Evolutionary conservation across 2,797 vertebrate genomes (phyloP), one percentile per base, ranked within the genome.

Genomic region (Antrozous pallidus): DNA sequence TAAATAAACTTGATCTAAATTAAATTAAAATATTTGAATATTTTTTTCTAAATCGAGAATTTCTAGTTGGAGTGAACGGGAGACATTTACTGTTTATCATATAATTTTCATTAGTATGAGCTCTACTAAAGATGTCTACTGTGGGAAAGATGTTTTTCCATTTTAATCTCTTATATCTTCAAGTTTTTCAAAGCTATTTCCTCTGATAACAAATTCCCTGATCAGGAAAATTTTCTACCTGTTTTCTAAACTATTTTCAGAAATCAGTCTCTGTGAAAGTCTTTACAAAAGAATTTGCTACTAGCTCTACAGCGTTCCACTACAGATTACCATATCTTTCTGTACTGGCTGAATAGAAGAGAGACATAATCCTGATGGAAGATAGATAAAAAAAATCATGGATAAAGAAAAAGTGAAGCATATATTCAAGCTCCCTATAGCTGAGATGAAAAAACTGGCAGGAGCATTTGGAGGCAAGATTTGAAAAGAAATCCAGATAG

Each of bases 371-470:
- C 20, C 0, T 88, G 14, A 69, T 33, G 4, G 17, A 93, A 12
- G 24, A 8, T n/a, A n/a, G n/a, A n/a, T n/a, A n/a, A n/a, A n/a
- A n/a, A n/a, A 84, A 28, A 89, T 49, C 56, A 88, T 6, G 22
- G n/a, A 83, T 47, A 75, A 70, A 83, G 56, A 88, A 83, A 42
- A 80, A 93, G 73, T 93, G 22, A 92, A 92, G 71, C 61, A 42
- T 49, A 45, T 77, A 78, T 28, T 81, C 17, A 22, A 74, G 45
- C 22, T 74, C 51, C 18, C 54, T 71, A 20, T 71, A 42, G 71
- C 16, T 28, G 5, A 26, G 36, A 87, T 33, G 40, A 13, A 28
- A 93, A 31, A 51, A 40, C 2, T 42, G 22, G 45, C 5, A 11
- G 54, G 45, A 63, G 33, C 33, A 28, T 16, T n/a, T 20, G 8